phyloP scores from a whole-genome alignment of 1,140 invertebrate species.

The Drosophila ficusphila region DNA sequence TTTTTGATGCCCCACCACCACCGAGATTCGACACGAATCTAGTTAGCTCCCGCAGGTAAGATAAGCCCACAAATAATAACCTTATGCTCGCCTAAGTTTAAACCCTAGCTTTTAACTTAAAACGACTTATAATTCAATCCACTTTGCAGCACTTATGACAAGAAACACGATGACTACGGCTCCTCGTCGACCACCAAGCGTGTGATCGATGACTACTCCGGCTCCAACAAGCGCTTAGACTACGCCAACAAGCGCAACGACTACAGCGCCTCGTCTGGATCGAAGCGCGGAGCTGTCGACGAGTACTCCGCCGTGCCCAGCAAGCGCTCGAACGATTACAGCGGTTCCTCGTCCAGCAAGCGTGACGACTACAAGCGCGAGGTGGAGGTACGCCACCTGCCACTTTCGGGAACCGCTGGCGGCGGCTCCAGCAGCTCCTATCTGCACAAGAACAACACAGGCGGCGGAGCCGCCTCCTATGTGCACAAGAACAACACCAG shows the following conservation, averaged over 20 bases:
- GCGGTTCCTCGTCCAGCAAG: constrained; percentile 60
- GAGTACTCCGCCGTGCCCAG: constrained; percentile 66
- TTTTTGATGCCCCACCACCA: constrained; percentile 84
- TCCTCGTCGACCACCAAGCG: constrained; percentile 61
- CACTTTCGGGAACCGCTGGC: constrained; percentile 43
- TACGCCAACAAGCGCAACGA: constrained; percentile 72
- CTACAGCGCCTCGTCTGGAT: constrained; percentile 42
- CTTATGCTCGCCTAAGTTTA: too few relatives aligned
- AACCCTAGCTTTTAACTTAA: too few relatives aligned
- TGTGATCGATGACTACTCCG: constrained; percentile 68
- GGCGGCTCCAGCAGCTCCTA: constrained; percentile 64
- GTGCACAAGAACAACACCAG: constrained; percentile 62
- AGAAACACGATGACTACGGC: constrained; percentile 79
- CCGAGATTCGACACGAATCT: constrained; percentile 79
- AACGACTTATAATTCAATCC: too few relatives aligned
- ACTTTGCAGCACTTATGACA: constrained; percentile 63
- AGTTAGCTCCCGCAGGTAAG: constrained; percentile 73
- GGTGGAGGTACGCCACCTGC: constrained; percentile 71
- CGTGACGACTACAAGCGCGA: constrained; percentile 73
- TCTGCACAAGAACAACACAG: constrained; percentile 59
- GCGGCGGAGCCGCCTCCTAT: constrained; percentile 49
- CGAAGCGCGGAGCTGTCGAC: constrained; percentile 72
- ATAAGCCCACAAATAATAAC: too few relatives aligned
- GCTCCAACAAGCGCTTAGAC: constrained; percentile 68
- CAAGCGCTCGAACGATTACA: constrained; percentile 76